phyloP scores from a whole-genome alignment of 2,888 invertebrate genomes.

The Noctua fimbriata region DNA sequence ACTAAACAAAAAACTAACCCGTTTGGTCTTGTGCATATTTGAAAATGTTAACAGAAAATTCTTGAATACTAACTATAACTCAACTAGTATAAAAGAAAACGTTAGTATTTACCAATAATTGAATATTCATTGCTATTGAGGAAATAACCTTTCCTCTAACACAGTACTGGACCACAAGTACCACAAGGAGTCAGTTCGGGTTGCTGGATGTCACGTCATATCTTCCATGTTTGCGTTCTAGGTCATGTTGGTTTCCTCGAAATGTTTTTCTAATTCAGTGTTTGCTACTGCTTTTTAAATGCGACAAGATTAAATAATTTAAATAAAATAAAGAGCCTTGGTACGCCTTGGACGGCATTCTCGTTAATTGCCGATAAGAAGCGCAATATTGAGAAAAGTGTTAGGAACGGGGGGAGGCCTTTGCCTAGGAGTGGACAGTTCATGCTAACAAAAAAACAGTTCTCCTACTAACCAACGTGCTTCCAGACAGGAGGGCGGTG shows the following conservation, averaged over 20 bases:
- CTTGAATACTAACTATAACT: conserved; percentile 1
- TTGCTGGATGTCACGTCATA: background rate
- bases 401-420: background rate
- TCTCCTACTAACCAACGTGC: background rate
- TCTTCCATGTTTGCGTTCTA: background rate
- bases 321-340: background rate
- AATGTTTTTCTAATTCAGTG: background rate
- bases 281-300: background rate
- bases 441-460: background rate
- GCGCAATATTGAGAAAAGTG: background rate
- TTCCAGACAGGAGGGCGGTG: background rate
- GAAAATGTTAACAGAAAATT: conserved; percentile 15
- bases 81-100: conserved; percentile 6
- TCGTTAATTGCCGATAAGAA: background rate
- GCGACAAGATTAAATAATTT: background rate
- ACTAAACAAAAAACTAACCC: conserved; percentile 33
- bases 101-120: background rate
- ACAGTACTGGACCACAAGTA: background rate
- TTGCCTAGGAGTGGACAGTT: background rate
- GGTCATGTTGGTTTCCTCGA: background rate
- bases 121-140: conserved; percentile 11
- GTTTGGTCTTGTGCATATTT: conserved; percentile 40
- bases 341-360: background rate
- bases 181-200: background rate
- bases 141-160: background rate